A percentile compares a stretch with the other conserved stretches of the same genome.
These are phyloP conservation scores for Hormaphis cornu DNA, from an alignment of 1,140 invertebrate genomes.

Conservation along the genomic window DNA sequence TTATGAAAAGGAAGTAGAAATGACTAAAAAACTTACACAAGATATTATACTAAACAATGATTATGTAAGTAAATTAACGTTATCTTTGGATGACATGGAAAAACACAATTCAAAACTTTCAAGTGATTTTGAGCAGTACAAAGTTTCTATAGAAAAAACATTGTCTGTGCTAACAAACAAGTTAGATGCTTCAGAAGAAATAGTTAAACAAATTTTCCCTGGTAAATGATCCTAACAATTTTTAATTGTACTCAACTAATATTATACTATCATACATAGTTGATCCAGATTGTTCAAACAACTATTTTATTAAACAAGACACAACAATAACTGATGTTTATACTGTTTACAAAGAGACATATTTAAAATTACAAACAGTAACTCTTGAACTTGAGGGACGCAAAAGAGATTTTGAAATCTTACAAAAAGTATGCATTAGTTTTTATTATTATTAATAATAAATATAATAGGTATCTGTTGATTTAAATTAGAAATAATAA, in stretches of 20 bases:
- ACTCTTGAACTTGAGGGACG: conserved; percentile 1
- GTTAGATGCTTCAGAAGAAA: conserved; percentile 19
- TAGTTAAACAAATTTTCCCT: conserved; percentile 24
- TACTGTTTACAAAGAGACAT: conserved; percentile 13
- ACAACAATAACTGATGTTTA: conserved; percentile 28
- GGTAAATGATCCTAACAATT: background rate
- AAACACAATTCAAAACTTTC: background rate
- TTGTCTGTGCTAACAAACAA: background rate
- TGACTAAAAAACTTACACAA: background rate
- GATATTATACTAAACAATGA: background rate
- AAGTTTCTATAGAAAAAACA: background rate
- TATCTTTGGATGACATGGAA: background rate
- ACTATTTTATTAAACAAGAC: background rate
- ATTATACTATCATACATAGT: background rate
- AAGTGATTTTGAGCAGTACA: conserved; percentile 4
- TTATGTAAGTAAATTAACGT: background rate
- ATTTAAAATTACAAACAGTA: background rate
- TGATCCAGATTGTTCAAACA: background rate
- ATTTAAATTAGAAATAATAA: no score
- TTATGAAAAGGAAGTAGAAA: conserved; percentile 10
- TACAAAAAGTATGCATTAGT: background rate
- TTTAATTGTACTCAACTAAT: background rate
- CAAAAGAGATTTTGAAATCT: background rate
- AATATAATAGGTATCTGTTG: no score
- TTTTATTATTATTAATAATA: no score